Evolutionary conservation across 2,888 invertebrate genomes (phyloP).

Genomic region (Hipparchia sbordonii): DNA sequence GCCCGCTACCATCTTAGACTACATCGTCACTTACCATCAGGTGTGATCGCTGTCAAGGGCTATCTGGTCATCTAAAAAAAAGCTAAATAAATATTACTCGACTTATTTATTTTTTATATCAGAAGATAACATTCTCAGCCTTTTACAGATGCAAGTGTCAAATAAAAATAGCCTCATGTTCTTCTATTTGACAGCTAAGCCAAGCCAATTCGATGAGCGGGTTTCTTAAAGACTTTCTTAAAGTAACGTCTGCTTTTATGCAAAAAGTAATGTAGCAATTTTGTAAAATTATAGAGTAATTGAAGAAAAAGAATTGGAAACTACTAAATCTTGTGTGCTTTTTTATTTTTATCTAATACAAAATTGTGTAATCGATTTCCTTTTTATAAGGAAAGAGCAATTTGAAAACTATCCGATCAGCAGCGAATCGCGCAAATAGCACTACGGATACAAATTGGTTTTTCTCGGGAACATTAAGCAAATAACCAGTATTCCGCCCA

Average conservation of each 20-base stretch:
- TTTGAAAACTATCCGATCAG: slow-evolving; percentile 43
- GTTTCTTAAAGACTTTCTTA: too few species aligned
- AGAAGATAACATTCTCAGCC: neutral
- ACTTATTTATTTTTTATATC: neutral
- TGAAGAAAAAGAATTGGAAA: neutral
- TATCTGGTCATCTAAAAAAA: neutral
- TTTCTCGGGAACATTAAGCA: slow-evolving; percentile 73
- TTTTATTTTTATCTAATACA: neutral
- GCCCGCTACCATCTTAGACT: too few species aligned
- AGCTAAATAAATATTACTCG: neutral
- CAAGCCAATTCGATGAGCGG: too few species aligned
- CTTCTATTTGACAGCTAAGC: too few species aligned
- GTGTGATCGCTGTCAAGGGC: too few species aligned
- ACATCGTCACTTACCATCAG: too few species aligned
- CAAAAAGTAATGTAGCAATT: too few species aligned
- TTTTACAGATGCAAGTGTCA: too few species aligned
- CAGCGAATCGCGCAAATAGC: slow-evolving; percentile 34
- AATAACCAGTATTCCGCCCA: slow-evolving; percentile 69
- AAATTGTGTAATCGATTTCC: slow-evolving; percentile 10
- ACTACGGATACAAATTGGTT: slow-evolving; percentile 65
- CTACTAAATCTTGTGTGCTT: neutral
- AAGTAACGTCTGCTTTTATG: too few species aligned
- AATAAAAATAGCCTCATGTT: too few species aligned
- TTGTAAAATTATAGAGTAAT: neutral
- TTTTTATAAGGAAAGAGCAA: slow-evolving; percentile 33